Evolutionary conservation across 1,140 invertebrate species (phyloP), one percentile per base, ranked within the genome.

Genomic region (Heliconius nattereri): DNA sequence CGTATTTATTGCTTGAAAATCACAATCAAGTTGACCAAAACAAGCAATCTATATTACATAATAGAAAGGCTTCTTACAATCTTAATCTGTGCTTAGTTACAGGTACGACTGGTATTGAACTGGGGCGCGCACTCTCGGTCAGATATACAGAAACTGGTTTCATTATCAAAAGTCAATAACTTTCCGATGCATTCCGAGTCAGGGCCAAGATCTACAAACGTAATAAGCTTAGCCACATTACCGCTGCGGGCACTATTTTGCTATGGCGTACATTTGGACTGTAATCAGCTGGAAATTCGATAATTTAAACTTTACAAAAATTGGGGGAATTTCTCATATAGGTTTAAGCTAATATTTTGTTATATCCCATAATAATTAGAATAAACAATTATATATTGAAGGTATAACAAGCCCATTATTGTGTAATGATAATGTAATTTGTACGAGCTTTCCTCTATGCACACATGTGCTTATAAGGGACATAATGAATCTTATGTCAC

Each of bases 101-200:
- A 85, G 73, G 85, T 80, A 78, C 83, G 83, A 86, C 86, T 91
- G 89, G 86, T 94, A 91, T 92, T 92, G 90, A 94, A 92, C 89
- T 90, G 86, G 91, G 92, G 86, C 92, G 87, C 83, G 84, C 85
- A 83, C 90, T 91, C 89, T 90, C 88, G 91, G 92, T 91, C 91
- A 92, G 88, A 85, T 85, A 80, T 85, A 85, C 89, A 82, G 89
- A 93, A 94, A 94, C 92, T 91, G 90, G 92, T 94, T 94, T 94
- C 92, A 94, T 94, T 94, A 94, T 94, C 92, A 94, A 94, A 94
- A 94, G 92, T 94, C 92, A 94, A 94, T 94, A 94, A 93, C 92
- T 94, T 94, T 93, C 88, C 89, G 91, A 92, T 92, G 90, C 91
- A 93, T 92, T 90, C 87, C 86, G 85, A 93, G 90, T 93, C 91